Conservation (phyloP, 2,113 vertebrate genomes). For the Eonycteris spelaea region DNA sequence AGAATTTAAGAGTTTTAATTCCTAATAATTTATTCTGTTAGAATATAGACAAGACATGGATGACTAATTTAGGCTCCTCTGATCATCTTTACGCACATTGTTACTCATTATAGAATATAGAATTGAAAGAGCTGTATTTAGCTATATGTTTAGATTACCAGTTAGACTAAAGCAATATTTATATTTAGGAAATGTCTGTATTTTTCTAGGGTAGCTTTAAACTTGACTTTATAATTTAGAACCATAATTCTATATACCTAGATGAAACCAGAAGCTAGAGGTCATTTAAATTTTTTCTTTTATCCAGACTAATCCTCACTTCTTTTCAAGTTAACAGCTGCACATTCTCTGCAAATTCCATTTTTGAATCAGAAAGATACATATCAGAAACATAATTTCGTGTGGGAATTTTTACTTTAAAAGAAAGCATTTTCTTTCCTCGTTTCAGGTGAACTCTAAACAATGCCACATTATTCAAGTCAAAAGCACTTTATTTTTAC, state of each 20-base stretch:
- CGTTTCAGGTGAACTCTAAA: not conserved
- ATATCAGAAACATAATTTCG: conserved; percentile 12
- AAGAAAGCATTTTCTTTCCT: conserved; percentile 12
- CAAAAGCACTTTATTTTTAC: not conserved
- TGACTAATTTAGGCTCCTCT: not conserved
- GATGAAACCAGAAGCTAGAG: conserved; percentile 43
- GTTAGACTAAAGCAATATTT: conserved; percentile 52
- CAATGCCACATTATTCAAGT: not conserved
- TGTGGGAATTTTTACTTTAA: not conserved
- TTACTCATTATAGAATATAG: conserved; percentile 22
- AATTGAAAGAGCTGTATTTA: conserved; percentile 20
- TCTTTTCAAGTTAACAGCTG: conserved; percentile 72
- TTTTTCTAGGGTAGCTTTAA: conserved; percentile 55
- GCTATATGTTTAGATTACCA: conserved; percentile 34
- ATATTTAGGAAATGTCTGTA: conserved; percentile 58
- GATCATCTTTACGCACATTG: not conserved
- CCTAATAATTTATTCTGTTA: not conserved
- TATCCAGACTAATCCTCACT: conserved; percentile 60
- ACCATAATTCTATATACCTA: conserved; percentile 60
- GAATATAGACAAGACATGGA: not conserved
- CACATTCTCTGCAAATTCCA: conserved; percentile 48
- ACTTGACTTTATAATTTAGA: conserved; percentile 65
- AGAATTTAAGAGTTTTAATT: not conserved
- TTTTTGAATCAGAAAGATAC: conserved; percentile 39
- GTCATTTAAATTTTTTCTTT: conserved; percentile 64